Evolutionary conservation across 92 coral and sea anemone genomes (phyloP).

Genomic region (Palythoa grandis): DNA sequence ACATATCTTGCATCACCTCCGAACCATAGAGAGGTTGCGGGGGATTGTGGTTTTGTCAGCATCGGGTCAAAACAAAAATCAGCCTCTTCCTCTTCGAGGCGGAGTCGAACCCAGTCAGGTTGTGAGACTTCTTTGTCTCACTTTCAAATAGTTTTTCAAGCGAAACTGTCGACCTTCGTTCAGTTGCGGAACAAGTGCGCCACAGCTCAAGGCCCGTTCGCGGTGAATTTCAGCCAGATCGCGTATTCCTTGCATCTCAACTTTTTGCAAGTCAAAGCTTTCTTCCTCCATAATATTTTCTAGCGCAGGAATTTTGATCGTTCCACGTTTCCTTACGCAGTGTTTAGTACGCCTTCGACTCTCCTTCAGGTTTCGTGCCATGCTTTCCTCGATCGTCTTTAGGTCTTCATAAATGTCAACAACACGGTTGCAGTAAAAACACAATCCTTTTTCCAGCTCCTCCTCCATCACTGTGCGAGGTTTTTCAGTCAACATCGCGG

Average conservation of each 20-base stretch:
- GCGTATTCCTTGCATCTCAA: conserved; percentile 14
- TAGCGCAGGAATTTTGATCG: conserved; percentile 14
- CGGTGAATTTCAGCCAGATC: conserved; percentile 34
- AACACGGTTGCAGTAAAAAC: conserved; percentile 13
- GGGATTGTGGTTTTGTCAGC: not conserved
- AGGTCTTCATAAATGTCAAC: conserved; percentile 36
- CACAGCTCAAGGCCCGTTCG: conserved; percentile 32
- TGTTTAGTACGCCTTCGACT: conserved; percentile 28
- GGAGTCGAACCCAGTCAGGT: not conserved
- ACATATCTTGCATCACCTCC: not conserved
- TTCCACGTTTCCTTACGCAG: conserved; percentile 25
- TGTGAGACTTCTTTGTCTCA: conserved; percentile 19
- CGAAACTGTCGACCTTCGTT: conserved; percentile 47
- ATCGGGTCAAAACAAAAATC: not conserved
- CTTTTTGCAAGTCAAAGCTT: not conserved
- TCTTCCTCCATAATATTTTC: conserved; percentile 37
- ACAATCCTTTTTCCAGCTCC: conserved; percentile 4
- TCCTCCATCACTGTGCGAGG: not conserved
- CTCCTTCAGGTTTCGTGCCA: conserved; percentile 36
- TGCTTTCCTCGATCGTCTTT: conserved; percentile 41
- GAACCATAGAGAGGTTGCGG: not conserved
- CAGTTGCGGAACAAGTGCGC: conserved; percentile 18
- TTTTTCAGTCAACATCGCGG: not conserved
- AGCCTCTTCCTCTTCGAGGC: not conserved
- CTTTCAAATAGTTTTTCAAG: conserved; percentile 27